These are phyloP conservation scores for Mustela erminea DNA, from an alignment of 2,797 vertebrate genomes.

Conservation along the genomic window DNA sequence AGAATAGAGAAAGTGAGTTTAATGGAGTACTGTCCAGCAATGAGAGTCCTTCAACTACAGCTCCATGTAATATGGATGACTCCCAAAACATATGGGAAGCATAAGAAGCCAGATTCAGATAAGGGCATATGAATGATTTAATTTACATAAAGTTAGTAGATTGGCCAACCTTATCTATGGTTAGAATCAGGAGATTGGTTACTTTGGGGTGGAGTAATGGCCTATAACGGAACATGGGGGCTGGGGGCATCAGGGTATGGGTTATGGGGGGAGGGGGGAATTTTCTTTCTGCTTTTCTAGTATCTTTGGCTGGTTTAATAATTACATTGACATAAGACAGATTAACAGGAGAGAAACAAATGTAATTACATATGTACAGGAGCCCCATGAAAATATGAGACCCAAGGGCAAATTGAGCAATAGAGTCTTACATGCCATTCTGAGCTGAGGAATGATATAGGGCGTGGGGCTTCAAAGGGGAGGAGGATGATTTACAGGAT, in stretches of 20 bases:
- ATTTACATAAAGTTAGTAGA: constrained; percentile 6
- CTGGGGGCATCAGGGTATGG: neutral
- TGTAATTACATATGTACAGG: neutral
- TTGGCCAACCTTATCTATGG: neutral
- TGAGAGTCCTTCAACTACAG: neutral
- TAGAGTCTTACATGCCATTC: neutral
- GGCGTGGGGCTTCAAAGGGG: neutral
- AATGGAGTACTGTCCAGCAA: neutral
- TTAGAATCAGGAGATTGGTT: neutral
- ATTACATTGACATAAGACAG: neutral
- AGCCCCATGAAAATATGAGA: neutral
- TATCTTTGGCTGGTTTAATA: neutral
- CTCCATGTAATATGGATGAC: neutral
- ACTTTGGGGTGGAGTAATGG: neutral
- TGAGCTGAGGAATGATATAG: neutral
- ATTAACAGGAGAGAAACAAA: neutral
- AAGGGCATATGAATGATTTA: neutral
- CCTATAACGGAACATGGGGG: neutral
- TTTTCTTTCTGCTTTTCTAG: neutral
- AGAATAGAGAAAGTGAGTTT: neutral
- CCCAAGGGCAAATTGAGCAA: neutral
- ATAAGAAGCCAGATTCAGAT: neutral
- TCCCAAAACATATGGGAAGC: neutral
- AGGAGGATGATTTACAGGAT: neutral
- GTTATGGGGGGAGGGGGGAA: neutral